Evolutionary conservation across 2,888 invertebrate species (phyloP).

Genomic region (Acanthopleura granulata): DNA sequence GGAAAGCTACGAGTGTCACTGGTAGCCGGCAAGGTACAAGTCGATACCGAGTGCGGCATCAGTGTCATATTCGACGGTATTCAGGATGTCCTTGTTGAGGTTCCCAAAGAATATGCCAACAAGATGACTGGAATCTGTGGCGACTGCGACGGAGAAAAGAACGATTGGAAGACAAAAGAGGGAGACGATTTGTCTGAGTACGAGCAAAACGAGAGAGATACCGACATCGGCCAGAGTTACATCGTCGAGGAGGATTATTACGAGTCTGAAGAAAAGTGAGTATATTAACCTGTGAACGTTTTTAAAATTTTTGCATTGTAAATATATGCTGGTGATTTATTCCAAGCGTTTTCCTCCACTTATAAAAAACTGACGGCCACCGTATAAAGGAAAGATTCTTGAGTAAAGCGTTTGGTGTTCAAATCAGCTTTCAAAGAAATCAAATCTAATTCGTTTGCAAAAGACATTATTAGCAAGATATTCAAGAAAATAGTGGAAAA

Average conservation of each 20-base stretch:
- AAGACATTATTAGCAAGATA: too few relatives aligned
- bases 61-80: constrained; percentile 21
- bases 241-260: constrained; percentile 17
- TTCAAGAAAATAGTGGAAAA: too few relatives aligned
- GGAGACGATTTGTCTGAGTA: constrained; percentile 23
- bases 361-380: too few relatives aligned
- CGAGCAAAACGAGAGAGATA: constrained; percentile 19
- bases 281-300: neutral
- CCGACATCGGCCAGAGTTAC: constrained; percentile 29
- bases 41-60: constrained; percentile 13
- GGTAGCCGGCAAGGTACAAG: constrained; percentile 3
- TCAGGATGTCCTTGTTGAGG: constrained; percentile 20
- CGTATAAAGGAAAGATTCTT: too few relatives aligned
- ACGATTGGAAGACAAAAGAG: constrained; percentile 25
- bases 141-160: constrained; percentile 25
- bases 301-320: too few relatives aligned
- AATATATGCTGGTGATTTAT: too few relatives aligned
- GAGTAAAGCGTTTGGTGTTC: too few relatives aligned
- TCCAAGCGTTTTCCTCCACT: too few relatives aligned
- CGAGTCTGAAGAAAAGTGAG: constrained; percentile 6
- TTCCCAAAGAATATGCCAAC: constrained; percentile 23
- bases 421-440: too few relatives aligned
- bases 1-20: constrained; percentile 10
- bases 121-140: constrained; percentile 28
- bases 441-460: too few relatives aligned